Conservation (phyloP, 2,888 invertebrate species). For the Eumerus sabulonum region DNA sequence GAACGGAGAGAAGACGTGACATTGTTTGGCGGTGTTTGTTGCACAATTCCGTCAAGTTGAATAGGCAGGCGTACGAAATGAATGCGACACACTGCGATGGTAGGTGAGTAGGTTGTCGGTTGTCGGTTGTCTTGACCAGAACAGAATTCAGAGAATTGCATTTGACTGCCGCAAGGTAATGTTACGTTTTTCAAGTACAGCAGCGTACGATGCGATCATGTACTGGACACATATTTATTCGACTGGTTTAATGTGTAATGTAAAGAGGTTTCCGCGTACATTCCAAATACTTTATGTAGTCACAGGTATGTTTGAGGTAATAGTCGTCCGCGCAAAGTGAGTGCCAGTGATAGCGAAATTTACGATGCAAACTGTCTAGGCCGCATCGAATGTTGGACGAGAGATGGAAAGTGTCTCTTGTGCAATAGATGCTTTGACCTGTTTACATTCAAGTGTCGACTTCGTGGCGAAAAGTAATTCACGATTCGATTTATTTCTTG, state of each 20-base stretch:
- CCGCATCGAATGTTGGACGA: no score
- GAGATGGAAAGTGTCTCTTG: no score
- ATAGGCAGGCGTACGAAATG: conserved; percentile 48
- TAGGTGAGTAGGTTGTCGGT: conserved; percentile 13
- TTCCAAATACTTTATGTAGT: conserved; percentile 37
- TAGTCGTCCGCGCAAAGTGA: no score
- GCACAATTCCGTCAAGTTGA: conserved; percentile 65
- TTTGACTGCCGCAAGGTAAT: conserved; percentile 43
- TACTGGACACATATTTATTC: conserved; percentile 48
- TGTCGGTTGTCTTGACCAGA: conserved; percentile 37
- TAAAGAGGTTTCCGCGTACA: conserved; percentile 56
- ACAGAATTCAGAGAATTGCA: conserved; percentile 61
- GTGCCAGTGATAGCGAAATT: no score
- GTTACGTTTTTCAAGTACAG: conserved; percentile 61
- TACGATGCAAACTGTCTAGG: no score
- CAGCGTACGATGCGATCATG: not conserved
- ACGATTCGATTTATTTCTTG: conserved; percentile 54
- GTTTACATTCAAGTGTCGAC: not conserved
- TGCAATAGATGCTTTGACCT: no score
- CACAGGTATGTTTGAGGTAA: no score
- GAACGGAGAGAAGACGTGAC: conserved; percentile 60
- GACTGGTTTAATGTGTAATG: conserved; percentile 41
- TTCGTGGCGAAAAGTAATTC: conserved; percentile 44
- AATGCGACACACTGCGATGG: conserved; percentile 36
- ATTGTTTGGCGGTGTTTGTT: conserved; percentile 55